phyloP scores from a whole-genome alignment of 2,888 invertebrate genomes.

The Brachypterus glaber region DNA sequence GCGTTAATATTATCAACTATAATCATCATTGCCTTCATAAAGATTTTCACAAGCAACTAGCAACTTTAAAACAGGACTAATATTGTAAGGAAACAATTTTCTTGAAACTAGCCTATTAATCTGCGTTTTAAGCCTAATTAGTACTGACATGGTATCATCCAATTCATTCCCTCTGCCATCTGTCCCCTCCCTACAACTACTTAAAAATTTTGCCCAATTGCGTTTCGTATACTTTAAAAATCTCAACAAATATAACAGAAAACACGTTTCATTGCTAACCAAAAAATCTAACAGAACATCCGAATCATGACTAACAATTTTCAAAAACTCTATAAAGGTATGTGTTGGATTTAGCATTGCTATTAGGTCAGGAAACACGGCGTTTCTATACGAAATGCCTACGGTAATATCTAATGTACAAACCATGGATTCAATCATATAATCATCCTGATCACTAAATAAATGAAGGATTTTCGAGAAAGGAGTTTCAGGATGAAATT shows the following conservation, averaged over 20 bases:
- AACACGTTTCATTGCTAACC: constrained; percentile 86
- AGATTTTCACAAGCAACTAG: constrained; percentile 76
- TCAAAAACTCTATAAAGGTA: constrained; percentile 79
- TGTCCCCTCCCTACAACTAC: constrained; percentile 54
- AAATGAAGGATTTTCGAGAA: constrained; percentile 81
- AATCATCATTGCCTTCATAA: constrained; percentile 78
- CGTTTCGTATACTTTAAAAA: constrained; percentile 75
- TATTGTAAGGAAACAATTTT: constrained; percentile 81
- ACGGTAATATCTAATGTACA: constrained; percentile 82
- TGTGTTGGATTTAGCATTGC: constrained; percentile 75
- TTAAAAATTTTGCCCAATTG: constrained; percentile 75
- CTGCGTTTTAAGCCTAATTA: constrained; percentile 68
- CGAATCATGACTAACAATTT: constrained; percentile 72
- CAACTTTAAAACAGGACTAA: constrained; percentile 74
- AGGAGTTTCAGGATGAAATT: constrained; percentile 80
- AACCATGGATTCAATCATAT: constrained; percentile 84
- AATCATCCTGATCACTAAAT: constrained; percentile 86
- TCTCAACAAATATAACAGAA: constrained; percentile 71
- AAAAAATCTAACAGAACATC: constrained; percentile 74
- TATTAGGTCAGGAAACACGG: constrained; percentile 69
- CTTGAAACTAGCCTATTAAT: constrained; percentile 75
- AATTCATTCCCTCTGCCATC: constrained; percentile 46
- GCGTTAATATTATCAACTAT: no score
- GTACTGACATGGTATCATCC: constrained; percentile 75
- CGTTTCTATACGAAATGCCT: constrained; percentile 73